Evolutionary conservation across 2,113 vertebrate genomes (phyloP), one percentile per base, ranked within the genome.

Genomic region (rabbit (Oryctolagus cuniculus)): DNA sequence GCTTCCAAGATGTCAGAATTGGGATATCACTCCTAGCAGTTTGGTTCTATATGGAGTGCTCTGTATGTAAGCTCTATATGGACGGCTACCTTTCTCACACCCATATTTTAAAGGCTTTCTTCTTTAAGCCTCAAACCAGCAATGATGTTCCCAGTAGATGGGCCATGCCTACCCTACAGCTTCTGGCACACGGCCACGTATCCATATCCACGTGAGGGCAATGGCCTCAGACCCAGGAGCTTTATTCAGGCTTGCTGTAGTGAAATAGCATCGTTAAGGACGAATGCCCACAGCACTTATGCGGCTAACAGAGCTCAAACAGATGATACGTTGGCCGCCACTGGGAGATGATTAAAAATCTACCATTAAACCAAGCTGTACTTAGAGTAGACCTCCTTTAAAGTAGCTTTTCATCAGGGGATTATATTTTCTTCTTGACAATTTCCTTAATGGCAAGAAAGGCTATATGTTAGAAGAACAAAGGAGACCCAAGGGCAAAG

Each of bases 321-420:
- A 6, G 3, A 87, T 77, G 87, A 97, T 44, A 88, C 92, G 95
- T 51, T 94, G 83, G 64, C 17, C 38, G 70, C 91, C 96, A 95
- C 96, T 95, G 58, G 55, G 91, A 93, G 93, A 98, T 95, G 97
- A 98, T 98, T 98, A 98, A 98, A 98, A 96, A 92, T 96, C 96
- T 90, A 95, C 95, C 97, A 98, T 97, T 98, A 98, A 98, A 97
- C 97, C 96, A 97, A 95, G 63, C 85, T 96, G 36, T 80, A 97
- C 83, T 95, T 96, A 3, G 17, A 83, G 96, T 2, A 97, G 95
- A 93, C 92, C 95, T 97, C 92, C 94, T 97, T 89, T 94, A 94
- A 97, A 97, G 93, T 86, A 96, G 93, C 86, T 97, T 78, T 95
- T 95, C 91, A 96, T 90, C 94, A 91, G 92, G 93, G 94, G 87